phyloP scores from a whole-genome alignment of 2,888 invertebrate genomes.

The Agriotes lineatus region DNA sequence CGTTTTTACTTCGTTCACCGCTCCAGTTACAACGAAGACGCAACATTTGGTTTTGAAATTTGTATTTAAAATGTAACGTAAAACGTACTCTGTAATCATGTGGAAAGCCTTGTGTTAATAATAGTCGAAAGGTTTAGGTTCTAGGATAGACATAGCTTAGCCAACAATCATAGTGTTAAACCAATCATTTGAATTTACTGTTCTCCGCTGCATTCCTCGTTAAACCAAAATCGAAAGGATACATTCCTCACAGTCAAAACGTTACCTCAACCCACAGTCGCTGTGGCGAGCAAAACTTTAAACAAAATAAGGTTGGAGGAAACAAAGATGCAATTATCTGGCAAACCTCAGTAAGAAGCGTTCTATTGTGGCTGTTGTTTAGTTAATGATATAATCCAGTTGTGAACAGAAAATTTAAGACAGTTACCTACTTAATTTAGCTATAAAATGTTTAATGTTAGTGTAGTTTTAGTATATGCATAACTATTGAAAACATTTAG shows the following conservation, averaged over 20 bases:
- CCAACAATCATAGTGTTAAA: conserved; percentile 14
- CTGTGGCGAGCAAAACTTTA: neutral
- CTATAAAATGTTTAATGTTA: conserved; percentile 30
- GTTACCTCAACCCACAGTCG: neutral
- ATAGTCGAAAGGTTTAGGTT: conserved; percentile 8
- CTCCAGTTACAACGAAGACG: neutral
- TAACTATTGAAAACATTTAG: neutral
- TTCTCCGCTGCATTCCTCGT: neutral
- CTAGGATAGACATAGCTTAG: conserved; percentile 7
- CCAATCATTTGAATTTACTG: neutral
- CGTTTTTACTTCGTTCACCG: neutral
- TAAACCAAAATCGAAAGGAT: no score
- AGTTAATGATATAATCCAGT: no score
- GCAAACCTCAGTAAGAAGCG: no score
- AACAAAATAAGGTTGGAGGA: no score
- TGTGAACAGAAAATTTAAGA: conserved; percentile 1
- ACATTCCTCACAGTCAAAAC: neutral
- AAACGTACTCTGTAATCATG: neutral
- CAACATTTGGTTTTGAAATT: neutral
- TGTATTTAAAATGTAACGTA: neutral
- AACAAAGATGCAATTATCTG: no score
- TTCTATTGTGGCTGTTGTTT: neutral
- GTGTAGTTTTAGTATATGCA: conserved; percentile 26
- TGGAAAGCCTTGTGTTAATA: neutral
- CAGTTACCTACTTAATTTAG: conserved; percentile 9